phyloP scores from a whole-genome alignment of 2,888 invertebrate genomes.

The Microplitis deprimator region DNA sequence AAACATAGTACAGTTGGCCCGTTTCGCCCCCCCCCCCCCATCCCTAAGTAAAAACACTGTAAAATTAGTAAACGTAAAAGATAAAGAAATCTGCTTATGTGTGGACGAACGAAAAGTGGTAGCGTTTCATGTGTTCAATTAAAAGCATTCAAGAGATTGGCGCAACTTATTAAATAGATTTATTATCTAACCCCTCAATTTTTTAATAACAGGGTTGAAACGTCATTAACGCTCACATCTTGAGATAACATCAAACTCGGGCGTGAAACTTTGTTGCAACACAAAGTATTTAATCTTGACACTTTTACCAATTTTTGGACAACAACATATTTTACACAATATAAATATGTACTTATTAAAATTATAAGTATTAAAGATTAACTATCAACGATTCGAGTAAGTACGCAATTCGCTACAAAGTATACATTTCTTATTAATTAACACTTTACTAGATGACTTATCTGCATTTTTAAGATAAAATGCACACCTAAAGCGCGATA shows the following conservation, averaged over 20 bases:
- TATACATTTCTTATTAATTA: background rate
- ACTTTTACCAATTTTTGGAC: background rate
- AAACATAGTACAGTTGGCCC: background rate
- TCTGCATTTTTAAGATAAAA: background rate
- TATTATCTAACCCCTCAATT: background rate
- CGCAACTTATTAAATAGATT: background rate
- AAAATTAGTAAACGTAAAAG: background rate
- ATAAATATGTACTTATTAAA: background rate
- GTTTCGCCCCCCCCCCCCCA: no score
- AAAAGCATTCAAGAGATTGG: background rate
- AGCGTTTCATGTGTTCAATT: background rate
- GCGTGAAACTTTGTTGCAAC: background rate
- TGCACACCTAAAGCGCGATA: no score
- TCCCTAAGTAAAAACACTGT: background rate
- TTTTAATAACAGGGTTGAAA: background rate
- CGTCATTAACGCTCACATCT: background rate
- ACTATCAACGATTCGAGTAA: background rate
- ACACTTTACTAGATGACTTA: background rate
- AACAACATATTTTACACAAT: background rate
- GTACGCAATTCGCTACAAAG: background rate
- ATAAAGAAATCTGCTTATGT: background rate
- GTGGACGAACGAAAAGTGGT: background rate
- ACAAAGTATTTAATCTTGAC: background rate
- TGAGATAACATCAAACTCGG: background rate
- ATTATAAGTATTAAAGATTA: background rate